Evolutionary conservation across 2,888 invertebrate species (phyloP).

Genomic region (Ectemnius continuus): DNA sequence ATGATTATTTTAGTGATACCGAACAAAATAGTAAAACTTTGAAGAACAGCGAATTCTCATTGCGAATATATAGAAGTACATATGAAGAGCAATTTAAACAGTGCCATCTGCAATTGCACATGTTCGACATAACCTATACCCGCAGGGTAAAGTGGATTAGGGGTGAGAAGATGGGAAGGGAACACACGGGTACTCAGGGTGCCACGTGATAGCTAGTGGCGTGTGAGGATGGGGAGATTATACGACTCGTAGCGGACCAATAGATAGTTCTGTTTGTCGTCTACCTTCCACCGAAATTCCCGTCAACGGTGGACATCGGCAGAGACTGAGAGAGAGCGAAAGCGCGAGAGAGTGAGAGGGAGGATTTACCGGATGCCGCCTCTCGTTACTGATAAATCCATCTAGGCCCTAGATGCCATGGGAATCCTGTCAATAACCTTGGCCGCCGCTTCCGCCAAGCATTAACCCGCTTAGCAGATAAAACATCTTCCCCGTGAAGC

Average conservation of each 20-base stretch:
- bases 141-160: slow-evolving; percentile 13
- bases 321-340: too few relatives aligned
- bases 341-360: too few relatives aligned
- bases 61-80: too few relatives aligned
- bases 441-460: slow-evolving; percentile 51
- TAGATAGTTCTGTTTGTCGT: slow-evolving; percentile 50
- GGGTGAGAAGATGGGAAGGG: slow-evolving; percentile 38
- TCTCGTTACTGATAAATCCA: slow-evolving; percentile 48
- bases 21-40: too few relatives aligned
- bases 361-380: slow-evolving; percentile 54
- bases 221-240: slow-evolving; percentile 23
- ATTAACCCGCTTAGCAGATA: slow-evolving; percentile 24
- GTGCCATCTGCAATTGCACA: too few relatives aligned
- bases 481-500: slow-evolving; percentile 11
- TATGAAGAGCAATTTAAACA: too few relatives aligned
- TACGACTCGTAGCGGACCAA: slow-evolving; percentile 22
- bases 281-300: slow-evolving; percentile 35
- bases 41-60: too few relatives aligned
- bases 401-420: slow-evolving; percentile 10
- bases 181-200: slow-evolving; percentile 29
- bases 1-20: too few relatives aligned
- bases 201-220: neutral
- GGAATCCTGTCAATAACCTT: slow-evolving; percentile 31
- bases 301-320: slow-evolving; percentile 27
- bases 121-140: neutral